A percentile compares a stretch with the other conserved stretches of the same genome.
Conservation (phyloP, 2,888 invertebrate genomes). For the Hirtodrosophila trivittata region DNA sequence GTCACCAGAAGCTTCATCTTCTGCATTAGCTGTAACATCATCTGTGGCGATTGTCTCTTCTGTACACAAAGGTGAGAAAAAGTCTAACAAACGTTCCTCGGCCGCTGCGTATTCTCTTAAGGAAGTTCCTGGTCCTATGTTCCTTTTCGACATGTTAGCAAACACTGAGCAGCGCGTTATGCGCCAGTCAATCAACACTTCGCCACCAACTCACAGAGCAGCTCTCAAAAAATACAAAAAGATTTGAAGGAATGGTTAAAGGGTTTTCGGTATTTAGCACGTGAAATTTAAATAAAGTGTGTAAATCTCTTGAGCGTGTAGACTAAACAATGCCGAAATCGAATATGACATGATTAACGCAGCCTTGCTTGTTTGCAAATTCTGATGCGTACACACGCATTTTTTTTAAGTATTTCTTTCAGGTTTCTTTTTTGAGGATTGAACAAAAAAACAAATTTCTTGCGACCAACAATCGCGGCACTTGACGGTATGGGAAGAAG, state of each 20-base stretch:
- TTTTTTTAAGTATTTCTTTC: conserved; percentile 22
- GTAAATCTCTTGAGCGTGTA: conserved; percentile 25
- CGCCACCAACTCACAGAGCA: conserved; percentile 12
- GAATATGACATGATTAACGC: conserved; percentile 52
- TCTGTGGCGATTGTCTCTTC: background rate
- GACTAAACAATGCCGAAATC: conserved; percentile 44
- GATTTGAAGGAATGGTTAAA: conserved; percentile 17
- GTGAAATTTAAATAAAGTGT: conserved; percentile 68
- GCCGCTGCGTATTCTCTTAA: conserved; percentile 58
- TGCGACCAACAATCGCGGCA: conserved; percentile 56
- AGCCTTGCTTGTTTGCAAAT: conserved; percentile 32
- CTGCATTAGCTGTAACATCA: background rate
- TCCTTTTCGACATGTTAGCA: conserved; percentile 30
- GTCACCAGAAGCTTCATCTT: background rate
- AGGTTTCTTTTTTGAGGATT: conserved; percentile 30
- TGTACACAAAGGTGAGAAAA: conserved; percentile 47
- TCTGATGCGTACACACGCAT: conserved; percentile 24
- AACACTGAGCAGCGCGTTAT: conserved; percentile 9
- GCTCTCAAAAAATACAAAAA: conserved; percentile 15
- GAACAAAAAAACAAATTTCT: conserved; percentile 47
- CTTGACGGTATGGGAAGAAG: conserved; percentile 58
- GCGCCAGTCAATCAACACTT: conserved; percentile 19
- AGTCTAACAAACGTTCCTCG: conserved; percentile 59
- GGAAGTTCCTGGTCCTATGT: conserved; percentile 7
- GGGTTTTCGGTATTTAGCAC: conserved; percentile 61